A percentile compares a stretch with the other conserved stretches of the same genome.
These are phyloP conservation scores for Gambusia holbrooki DNA, from an alignment of 2,113 vertebrate species.

Conservation along the genomic window DNA sequence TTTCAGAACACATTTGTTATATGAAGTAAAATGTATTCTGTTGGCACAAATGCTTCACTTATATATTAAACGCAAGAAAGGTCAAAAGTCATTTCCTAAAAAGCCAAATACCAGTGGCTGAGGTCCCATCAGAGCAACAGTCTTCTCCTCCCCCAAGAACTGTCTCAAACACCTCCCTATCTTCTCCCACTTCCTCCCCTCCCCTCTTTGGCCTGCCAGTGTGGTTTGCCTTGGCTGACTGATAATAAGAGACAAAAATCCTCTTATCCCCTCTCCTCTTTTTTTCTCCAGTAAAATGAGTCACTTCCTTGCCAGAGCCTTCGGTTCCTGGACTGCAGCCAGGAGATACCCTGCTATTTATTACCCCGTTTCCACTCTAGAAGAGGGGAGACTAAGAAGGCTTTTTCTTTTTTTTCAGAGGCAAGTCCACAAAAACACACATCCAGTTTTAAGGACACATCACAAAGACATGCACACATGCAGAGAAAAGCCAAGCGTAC, in stretches of 20 bases:
- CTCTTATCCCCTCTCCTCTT: conserved; percentile 64
- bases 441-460: conserved; percentile 31
- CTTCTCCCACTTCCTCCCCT: conserved; percentile 65
- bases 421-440: conserved; percentile 47
- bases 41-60: neutral
- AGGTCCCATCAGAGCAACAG: conserved; percentile 37
- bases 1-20: conserved; percentile 10
- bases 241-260: conserved; percentile 87
- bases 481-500: conserved; percentile 35
- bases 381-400: conserved; percentile 77
- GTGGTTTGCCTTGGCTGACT: conserved; percentile 86
- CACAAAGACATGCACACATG: conserved; percentile 38
- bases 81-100: conserved; percentile 57
- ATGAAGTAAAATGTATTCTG: conserved; percentile 2
- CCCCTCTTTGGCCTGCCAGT: conserved; percentile 75
- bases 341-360: conserved; percentile 84
- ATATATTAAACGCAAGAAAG: conserved; percentile 30
- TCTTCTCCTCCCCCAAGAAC: conserved; percentile 56
- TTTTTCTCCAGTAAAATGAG: conserved; percentile 82
- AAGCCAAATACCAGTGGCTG: conserved; percentile 43
- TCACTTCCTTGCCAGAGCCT: conserved; percentile 80
- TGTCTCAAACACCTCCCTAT: conserved; percentile 51
- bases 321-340: conserved; percentile 77
- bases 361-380: conserved; percentile 81
- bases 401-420: conserved; percentile 57